phyloP scores from a whole-genome alignment of 2,797 vertebrate species.

The Cyprinodon diabolis region DNA sequence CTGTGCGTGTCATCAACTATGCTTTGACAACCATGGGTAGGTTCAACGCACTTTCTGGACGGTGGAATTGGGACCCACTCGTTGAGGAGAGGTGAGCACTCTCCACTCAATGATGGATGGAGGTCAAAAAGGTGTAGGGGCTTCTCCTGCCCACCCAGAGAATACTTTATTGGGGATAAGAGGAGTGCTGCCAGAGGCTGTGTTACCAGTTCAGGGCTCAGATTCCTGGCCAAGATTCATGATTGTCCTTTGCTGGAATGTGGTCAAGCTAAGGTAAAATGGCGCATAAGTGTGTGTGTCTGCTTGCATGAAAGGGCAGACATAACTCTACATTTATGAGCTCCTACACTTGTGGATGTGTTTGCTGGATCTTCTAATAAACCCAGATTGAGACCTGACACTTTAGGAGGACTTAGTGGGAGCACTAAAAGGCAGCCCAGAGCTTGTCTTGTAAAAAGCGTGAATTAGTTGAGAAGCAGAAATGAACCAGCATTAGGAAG shows the following conservation, averaged over 20 bases:
- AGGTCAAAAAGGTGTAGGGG: constrained; percentile 69
- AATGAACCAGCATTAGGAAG: constrained; percentile 73
- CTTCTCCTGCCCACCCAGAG: constrained; percentile 78
- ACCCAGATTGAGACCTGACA: constrained; percentile 68
- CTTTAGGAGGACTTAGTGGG: constrained; percentile 64
- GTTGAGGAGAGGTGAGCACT: constrained; percentile 56
- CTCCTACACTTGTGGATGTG: constrained; percentile 25
- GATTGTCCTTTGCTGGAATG: constrained; percentile 79
- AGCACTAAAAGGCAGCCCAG: constrained; percentile 56
- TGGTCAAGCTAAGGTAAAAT: constrained; percentile 59
- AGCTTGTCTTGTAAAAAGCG: constrained; percentile 65
- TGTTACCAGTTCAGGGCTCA: constrained; percentile 65
- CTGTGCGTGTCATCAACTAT: constrained; percentile 38
- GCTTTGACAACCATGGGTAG: constrained; percentile 67
- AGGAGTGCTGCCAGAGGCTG: constrained; percentile 74
- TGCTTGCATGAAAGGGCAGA: constrained; percentile 4
- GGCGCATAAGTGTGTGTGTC: constrained; percentile 14
- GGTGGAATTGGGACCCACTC: constrained; percentile 70
- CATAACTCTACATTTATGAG: constrained; percentile 14
- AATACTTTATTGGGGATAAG: constrained; percentile 75
- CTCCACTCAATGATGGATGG: constrained; percentile 79
- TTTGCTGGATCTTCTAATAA: constrained; percentile 45
- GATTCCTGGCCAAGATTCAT: constrained; percentile 80
- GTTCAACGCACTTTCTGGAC: constrained; percentile 42
- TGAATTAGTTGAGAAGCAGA: constrained; percentile 74